Evolutionary conservation across 2,888 invertebrate genomes (phyloP), one percentile per base, ranked within the genome.

Genomic region (Asteroscopus sphinx): DNA sequence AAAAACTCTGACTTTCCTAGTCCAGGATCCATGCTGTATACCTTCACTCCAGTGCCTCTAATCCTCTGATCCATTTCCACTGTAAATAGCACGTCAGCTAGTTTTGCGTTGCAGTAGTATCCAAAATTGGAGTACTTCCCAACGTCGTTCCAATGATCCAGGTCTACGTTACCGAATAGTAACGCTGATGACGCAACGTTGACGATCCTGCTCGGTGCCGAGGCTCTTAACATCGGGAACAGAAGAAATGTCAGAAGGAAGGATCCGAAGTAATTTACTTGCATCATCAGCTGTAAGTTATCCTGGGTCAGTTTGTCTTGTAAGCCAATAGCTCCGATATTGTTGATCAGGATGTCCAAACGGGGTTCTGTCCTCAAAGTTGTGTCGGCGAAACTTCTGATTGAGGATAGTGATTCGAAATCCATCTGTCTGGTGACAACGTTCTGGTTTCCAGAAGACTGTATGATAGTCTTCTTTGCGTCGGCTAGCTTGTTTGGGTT

Each of bases 11-110:
- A 96, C 80, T 96, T 96, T 41, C 96, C 96, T 88, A 97, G 94
- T 6, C 98, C 98, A 0, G 98, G 98, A 91, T 98, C 98, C 77
- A 98, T 93, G 73, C 96, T 97, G 84, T 97, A 97, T 0, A 96
- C 96, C 0, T 96, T 97, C 0, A 98, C 96, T 9, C 96, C 96
- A 25, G 95, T 82, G 0, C 80, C 84, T 45, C 48, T 68, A 1
- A 85, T 77, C 44, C 86, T 75, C 41, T 77, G 85, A 5, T 84
- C 77, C 88, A 90, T 88, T 82, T 98, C 97, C 13, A 95, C 92
- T 0, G 88, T 84, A 30, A 84, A 88, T 1, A 92, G 44, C 0
- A 89, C 67, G 13, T 80, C 76, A 7, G 90, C 90, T 16, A 92
- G 59, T 51, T 92, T 92, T 0, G 92, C 81, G 45, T 91, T 91